phyloP scores from a whole-genome alignment of 2,888 invertebrate species.

The Iselma pallidipennis region DNA sequence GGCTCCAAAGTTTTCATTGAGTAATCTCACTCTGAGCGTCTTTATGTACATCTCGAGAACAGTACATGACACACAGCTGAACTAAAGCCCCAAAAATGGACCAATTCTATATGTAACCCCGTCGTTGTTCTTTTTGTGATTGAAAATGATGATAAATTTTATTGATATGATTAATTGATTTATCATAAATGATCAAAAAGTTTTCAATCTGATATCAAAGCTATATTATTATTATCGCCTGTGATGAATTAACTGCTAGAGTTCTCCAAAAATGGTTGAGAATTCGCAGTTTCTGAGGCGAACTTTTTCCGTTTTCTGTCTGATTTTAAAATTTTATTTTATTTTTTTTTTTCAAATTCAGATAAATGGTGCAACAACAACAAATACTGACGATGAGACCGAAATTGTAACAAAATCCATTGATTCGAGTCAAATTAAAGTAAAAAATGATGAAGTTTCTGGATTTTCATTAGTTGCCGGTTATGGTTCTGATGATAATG shows the following conservation, averaged over 20 bases:
- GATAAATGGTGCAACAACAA: slow-evolving; percentile 17
- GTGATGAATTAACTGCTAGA: slow-evolving; percentile 55
- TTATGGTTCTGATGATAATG: slow-evolving; percentile 59
- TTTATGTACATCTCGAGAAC: too few species aligned
- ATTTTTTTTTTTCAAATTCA: background rate
- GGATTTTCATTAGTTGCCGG: slow-evolving; percentile 60
- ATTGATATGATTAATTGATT: slow-evolving; percentile 4
- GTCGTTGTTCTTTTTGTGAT: too few species aligned
- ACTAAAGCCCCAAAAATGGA: too few species aligned
- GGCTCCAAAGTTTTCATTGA: too few species aligned
- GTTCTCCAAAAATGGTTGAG: slow-evolving; percentile 46
- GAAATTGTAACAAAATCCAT: slow-evolving; percentile 55
- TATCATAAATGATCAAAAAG: slow-evolving; percentile 43
- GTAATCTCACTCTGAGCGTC: too few species aligned
- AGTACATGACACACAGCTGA: too few species aligned
- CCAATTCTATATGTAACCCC: too few species aligned
- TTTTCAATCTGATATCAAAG: slow-evolving; percentile 55
- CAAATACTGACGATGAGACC: slow-evolving; percentile 49
- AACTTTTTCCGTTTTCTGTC: background rate
- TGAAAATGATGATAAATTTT: slow-evolving; percentile 29
- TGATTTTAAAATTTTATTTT: too few species aligned
- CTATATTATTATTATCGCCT: slow-evolving; percentile 28
- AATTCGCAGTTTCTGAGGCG: slow-evolving; percentile 52
- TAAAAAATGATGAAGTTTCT: slow-evolving; percentile 48
- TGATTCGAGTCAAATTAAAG: slow-evolving; percentile 54